A percentile compares a stretch with the other conserved stretches of the same genome.
Conservation (phyloP, 2,113 vertebrate genomes). For the Calypte anna region DNA sequence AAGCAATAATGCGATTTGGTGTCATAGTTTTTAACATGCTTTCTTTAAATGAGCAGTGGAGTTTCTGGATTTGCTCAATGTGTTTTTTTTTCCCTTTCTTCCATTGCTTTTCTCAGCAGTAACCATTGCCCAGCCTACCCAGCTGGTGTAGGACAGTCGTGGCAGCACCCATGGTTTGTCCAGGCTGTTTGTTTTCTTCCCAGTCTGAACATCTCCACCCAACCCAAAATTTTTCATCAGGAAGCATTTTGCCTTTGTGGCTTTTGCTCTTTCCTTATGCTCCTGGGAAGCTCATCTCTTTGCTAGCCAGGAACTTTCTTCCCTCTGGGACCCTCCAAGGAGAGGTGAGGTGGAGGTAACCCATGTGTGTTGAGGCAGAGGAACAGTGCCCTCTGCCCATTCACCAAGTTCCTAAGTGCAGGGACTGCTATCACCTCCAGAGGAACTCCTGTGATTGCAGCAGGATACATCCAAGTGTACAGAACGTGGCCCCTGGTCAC, state of each 20-base stretch:
- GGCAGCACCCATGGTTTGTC: background rate
- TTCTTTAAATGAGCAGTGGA: background rate
- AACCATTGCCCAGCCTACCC: background rate
- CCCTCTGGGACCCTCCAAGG: background rate
- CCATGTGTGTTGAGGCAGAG: rapidly evolving
- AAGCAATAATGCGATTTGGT: slow-evolving; percentile 16
- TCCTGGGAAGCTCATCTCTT: background rate
- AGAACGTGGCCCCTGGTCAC: rapidly evolving
- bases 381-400: rapidly evolving
- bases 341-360: background rate
- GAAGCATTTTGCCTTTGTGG: background rate
- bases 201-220: background rate
- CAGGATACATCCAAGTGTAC: rapidly evolving
- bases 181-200: background rate
- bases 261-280: background rate
- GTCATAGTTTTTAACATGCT: background rate
- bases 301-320: background rate
- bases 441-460: rapidly evolving
- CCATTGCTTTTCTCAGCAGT: background rate
- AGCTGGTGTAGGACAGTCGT: background rate
- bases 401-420: background rate
- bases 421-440: background rate
- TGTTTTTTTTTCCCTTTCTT: background rate
- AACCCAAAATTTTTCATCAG: background rate
- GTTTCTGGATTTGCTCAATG: background rate